Percentiles rank a stretch among this genome's conserved stretches.
These are phyloP conservation scores for Tricholaema leucomelas DNA, from an alignment of 2,113 vertebrate species.

Conservation along the genomic window DNA sequence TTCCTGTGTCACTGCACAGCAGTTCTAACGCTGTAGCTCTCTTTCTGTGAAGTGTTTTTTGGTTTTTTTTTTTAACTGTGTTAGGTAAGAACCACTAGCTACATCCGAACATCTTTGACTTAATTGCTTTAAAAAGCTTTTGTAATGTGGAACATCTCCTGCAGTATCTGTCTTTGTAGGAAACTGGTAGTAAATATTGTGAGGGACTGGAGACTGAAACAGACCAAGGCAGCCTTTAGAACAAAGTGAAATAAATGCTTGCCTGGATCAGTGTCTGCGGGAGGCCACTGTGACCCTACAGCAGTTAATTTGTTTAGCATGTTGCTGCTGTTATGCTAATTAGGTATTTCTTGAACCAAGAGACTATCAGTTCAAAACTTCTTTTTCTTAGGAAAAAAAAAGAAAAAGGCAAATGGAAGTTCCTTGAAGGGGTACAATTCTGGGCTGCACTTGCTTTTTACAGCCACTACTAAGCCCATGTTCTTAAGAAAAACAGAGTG, in stretches of 20 bases:
- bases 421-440: not conserved
- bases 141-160: not conserved
- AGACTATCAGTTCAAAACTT: conserved; percentile 8
- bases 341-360: conserved; percentile 30
- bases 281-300: conserved; percentile 23
- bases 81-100: not conserved
- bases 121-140: not conserved
- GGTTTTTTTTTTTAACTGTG: not conserved
- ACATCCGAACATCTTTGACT: not conserved
- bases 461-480: not conserved
- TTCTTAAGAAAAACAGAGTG: not conserved
- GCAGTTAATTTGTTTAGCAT: conserved; percentile 40
- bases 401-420: not conserved
- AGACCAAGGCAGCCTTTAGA: conserved; percentile 34
- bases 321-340: conserved; percentile 49
- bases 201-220: not conserved
- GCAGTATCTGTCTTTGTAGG: not conserved
- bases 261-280: conserved; percentile 39
- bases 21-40: not conserved
- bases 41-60: not conserved
- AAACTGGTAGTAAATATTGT: conserved; percentile 4
- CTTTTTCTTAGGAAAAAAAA: not conserved
- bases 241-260: conserved; percentile 36
- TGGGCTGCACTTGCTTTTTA: not conserved
- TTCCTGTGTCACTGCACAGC: not conserved